Conservation (phyloP, 2,888 invertebrate genomes). For the Herminia tarsipennalis region DNA sequence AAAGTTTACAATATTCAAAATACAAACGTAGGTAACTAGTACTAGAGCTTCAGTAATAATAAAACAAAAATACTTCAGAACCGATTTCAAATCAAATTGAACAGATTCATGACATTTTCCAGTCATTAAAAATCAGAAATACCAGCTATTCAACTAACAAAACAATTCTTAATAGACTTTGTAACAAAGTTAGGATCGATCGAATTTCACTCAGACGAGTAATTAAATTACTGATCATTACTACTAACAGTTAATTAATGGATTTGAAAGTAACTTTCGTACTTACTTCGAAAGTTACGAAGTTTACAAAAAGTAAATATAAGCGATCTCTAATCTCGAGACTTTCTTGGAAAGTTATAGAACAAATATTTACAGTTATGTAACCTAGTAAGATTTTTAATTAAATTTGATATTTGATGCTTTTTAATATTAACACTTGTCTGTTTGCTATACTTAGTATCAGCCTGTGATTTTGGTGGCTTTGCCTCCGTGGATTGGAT, state of each 20-base stretch:
- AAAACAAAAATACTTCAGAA: too few relatives aligned
- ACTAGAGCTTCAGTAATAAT: too few relatives aligned
- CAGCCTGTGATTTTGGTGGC: too few relatives aligned
- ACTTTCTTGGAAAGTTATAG: slow-evolving; percentile 38
- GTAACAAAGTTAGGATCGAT: slow-evolving; percentile 43
- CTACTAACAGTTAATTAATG: slow-evolving; percentile 50
- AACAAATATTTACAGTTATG: slow-evolving; percentile 48
- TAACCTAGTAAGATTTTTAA: too few relatives aligned
- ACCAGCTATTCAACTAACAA: slow-evolving; percentile 9
- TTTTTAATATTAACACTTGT: too few relatives aligned
- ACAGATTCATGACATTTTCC: background rate
- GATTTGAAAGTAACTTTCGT: slow-evolving; percentile 40
- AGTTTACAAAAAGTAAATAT: slow-evolving; percentile 48
- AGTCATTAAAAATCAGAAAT: slow-evolving; percentile 5
- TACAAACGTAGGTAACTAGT: too few relatives aligned
- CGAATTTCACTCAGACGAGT: slow-evolving; percentile 45
- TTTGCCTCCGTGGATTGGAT: too few relatives aligned
- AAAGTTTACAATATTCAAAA: too few relatives aligned
- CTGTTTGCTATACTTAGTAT: too few relatives aligned
- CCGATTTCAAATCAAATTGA: too few relatives aligned
- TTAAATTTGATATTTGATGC: too few relatives aligned
- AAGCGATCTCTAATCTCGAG: slow-evolving; percentile 26
- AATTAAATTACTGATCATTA: slow-evolving; percentile 51
- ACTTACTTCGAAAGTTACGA: slow-evolving; percentile 33
- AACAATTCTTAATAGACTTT: slow-evolving; percentile 38